phyloP scores from a whole-genome alignment of 2,113 vertebrate genomes.

The Collichthys lucidus region DNA sequence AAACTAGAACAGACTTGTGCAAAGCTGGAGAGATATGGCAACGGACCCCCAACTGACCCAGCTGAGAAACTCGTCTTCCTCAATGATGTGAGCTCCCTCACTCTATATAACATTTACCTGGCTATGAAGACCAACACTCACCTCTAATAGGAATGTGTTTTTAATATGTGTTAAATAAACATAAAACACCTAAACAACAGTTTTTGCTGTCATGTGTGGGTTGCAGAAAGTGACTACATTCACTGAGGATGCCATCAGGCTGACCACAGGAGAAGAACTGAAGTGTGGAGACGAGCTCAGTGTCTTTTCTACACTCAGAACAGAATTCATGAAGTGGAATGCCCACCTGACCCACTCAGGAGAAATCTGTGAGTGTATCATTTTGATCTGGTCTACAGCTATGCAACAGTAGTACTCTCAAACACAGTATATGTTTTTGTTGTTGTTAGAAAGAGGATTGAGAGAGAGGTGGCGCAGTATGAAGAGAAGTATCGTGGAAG shows the following conservation, averaged over 20 bases:
- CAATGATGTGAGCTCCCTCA: constrained; percentile 76
- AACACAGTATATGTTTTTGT: constrained; percentile 30
- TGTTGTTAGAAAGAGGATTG: constrained; percentile 77
- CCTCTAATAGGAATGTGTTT: neutral
- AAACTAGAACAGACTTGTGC: constrained; percentile 75
- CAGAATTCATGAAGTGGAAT: constrained; percentile 83
- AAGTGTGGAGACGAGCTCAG: constrained; percentile 58
- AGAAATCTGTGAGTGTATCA: constrained; percentile 75
- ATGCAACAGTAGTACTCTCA: constrained; percentile 1
- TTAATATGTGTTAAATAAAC: neutral
- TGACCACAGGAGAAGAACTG: constrained; percentile 84
- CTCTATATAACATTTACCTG: neutral
- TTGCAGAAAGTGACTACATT: constrained; percentile 87
- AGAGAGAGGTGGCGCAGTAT: constrained; percentile 66
- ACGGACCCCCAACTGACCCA: constrained; percentile 72
- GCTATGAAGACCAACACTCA: neutral
- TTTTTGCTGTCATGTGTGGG: neutral
- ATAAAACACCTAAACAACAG: neutral
- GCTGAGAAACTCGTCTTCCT: constrained; percentile 74
- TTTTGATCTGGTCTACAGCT: neutral
- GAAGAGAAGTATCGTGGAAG: constrained; percentile 85
- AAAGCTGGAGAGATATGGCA: constrained; percentile 80
- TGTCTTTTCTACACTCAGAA: constrained; percentile 83
- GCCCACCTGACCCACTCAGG: neutral
- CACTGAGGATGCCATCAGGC: constrained; percentile 77